Base-by-base conservation (phyloP, 2,113 vertebrate genomes). In the Ictidomys tridecemlineatus region DNA sequence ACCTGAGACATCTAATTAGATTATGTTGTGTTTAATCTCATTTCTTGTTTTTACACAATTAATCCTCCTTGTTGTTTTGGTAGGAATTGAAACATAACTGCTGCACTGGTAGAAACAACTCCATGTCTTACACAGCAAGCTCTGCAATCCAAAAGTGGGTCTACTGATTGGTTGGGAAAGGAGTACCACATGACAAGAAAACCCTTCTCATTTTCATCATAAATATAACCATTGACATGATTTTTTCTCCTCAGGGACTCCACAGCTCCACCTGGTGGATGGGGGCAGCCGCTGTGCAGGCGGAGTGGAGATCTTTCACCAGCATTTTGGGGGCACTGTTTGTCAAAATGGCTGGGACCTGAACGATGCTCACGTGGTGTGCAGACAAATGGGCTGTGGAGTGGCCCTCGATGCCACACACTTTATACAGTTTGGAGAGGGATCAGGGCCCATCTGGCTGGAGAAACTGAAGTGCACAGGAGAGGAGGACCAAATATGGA, bases 271-370 rank as follows among this genome's bases (percentile, higher is more conserved):
- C 89, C 96, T 99, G 92, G 95, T 94, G 89, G 97, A 96, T 8
- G 97, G 97, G 51, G 93, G 67, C 24, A 37, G 80, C 3, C 97
- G 5, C 24, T 99, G 98, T 0, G 91, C 96, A 10, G 98, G 98
- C 10, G 98, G 98, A 98, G 96, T 98, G 92, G 98, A 99, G 56
- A n/a, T 99, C 91, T 97, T 98, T 24, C 96, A 96, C 28, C 53
- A 91, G 0, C 32, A 28, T 56, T 56, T n/a, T 67, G 91, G 94
- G 96, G 94, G 80, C 20, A 95, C 94, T 58, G 10, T 96, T 53
- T 96, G 93, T 69, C 61, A 37, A 73, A 20, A 0, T 51, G 48
- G 1, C 63, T 97, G 94, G 96, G 94, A 92, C 84, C 69, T 92
- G 78, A 32, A 4, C 0, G 73, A 94, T 58, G 95, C 89, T 34